These are phyloP conservation scores for Apantesis nais DNA, from an alignment of 2,888 invertebrate species.

Conservation along the genomic window DNA sequence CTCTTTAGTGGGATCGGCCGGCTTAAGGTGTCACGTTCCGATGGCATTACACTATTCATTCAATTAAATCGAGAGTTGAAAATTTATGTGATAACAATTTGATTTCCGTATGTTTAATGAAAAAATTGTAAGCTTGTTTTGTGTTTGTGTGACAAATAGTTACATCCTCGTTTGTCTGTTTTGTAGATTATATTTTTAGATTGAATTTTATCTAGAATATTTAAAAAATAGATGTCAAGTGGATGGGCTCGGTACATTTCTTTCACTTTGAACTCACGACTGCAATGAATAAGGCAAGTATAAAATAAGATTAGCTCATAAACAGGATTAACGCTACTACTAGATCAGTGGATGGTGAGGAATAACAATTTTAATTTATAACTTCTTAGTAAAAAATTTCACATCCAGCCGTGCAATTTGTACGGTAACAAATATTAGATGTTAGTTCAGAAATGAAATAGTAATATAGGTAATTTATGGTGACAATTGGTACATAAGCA, in stretches of 20 bases:
- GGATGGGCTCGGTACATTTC: neutral
- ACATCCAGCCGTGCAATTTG: too few species aligned
- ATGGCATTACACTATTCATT: slow-evolving; percentile 24
- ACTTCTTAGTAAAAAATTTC: too few species aligned
- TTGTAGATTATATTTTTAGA: neutral
- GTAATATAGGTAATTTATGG: too few species aligned
- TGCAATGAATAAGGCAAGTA: too few species aligned
- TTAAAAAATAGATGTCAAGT: too few species aligned
- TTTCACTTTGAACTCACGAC: too few species aligned
- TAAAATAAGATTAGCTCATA: neutral
- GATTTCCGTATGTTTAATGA: neutral
- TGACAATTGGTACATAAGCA: neutral
- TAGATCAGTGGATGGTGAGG: too few species aligned
- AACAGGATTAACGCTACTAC: neutral
- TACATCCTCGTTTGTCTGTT: neutral
- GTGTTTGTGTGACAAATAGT: neutral
- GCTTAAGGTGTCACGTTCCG: slow-evolving; percentile 38
- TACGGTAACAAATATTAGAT: too few species aligned
- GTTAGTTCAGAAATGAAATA: too few species aligned
- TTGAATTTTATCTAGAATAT: too few species aligned
- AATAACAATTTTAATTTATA: too few species aligned
- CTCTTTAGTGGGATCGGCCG: slow-evolving; percentile 45
- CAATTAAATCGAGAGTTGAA: slow-evolving; percentile 29
- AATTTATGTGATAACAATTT: slow-evolving; percentile 1
- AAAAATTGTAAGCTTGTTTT: neutral